These are phyloP conservation scores for Coptodon bakossiorum DNA, from an alignment of 2,113 vertebrate species.

Conservation along the genomic window DNA sequence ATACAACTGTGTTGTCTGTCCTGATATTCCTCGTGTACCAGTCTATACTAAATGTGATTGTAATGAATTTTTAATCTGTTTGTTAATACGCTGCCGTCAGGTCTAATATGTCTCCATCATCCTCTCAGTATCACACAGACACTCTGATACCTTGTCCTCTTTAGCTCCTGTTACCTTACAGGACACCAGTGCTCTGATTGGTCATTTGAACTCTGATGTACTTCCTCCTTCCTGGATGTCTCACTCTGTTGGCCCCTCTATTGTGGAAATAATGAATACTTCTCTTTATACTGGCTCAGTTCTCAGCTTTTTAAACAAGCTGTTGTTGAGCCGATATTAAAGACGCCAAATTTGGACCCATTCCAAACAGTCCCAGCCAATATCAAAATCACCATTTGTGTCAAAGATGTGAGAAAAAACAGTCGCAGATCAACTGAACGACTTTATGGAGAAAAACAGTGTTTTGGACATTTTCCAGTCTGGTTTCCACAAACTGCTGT, in stretches of 20 bases:
- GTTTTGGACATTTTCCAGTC: not conserved
- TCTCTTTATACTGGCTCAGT: too few species aligned
- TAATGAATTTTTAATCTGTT: not conserved
- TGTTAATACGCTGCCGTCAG: not conserved
- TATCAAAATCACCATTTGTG: not conserved
- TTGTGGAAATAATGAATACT: too few species aligned
- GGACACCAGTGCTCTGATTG: too few species aligned
- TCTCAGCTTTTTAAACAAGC: too few species aligned
- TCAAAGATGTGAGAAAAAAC: not conserved
- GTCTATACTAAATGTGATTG: not conserved
- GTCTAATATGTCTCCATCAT: fast-evolving
- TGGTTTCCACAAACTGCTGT: not conserved
- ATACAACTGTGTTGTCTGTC: fast-evolving
- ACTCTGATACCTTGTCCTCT: not conserved
- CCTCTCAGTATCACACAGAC: not conserved
- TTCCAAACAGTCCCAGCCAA: not conserved
- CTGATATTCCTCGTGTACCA: fast-evolving
- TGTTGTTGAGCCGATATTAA: not conserved
- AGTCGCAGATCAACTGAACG: not conserved
- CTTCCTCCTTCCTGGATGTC: too few species aligned
- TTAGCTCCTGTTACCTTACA: fast-evolving
- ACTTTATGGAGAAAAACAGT: not conserved
- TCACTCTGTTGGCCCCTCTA: too few species aligned
- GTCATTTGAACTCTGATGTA: too few species aligned
- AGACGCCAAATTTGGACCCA: not conserved